These are phyloP conservation scores for Yponomeuta cagnagella DNA, from an alignment of 2,888 invertebrate genomes.

Conservation along the genomic window DNA sequence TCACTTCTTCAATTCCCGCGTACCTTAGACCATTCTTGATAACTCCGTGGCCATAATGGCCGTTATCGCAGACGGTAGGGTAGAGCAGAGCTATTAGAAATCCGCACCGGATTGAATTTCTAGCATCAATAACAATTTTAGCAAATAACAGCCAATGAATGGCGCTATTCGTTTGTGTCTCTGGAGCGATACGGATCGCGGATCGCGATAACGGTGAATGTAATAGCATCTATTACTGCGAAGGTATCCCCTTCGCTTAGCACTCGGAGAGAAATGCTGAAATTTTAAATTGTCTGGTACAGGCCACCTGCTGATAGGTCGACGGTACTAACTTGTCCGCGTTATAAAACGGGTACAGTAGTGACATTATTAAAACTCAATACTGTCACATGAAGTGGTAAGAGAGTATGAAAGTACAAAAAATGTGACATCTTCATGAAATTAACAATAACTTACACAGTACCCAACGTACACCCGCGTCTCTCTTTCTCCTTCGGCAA, in stretches of 20 bases:
- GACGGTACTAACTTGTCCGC: no score
- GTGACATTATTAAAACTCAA: no score
- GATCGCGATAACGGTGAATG: background rate
- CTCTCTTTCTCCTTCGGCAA: no score
- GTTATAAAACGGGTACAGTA: no score
- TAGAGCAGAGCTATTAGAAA: constrained; percentile 41
- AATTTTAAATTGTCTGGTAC: background rate
- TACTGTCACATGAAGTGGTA: no score
- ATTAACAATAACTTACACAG: no score
- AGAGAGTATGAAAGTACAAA: no score
- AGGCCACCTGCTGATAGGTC: no score
- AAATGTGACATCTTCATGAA: no score
- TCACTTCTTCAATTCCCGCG: background rate
- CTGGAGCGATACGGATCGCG: background rate
- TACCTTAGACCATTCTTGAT: background rate
- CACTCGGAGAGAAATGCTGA: background rate
- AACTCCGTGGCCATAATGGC: background rate
- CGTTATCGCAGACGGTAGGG: background rate
- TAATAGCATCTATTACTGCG: background rate
- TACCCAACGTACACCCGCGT: no score
- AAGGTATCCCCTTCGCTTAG: background rate
- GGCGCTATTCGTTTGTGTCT: constrained; percentile 2
- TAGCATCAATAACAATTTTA: constrained; percentile 40
- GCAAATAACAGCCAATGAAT: constrained; percentile 37
- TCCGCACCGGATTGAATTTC: constrained; percentile 48